phyloP scores from a whole-genome alignment of 2,113 vertebrate genomes.

The Syngnathus typhle region DNA sequence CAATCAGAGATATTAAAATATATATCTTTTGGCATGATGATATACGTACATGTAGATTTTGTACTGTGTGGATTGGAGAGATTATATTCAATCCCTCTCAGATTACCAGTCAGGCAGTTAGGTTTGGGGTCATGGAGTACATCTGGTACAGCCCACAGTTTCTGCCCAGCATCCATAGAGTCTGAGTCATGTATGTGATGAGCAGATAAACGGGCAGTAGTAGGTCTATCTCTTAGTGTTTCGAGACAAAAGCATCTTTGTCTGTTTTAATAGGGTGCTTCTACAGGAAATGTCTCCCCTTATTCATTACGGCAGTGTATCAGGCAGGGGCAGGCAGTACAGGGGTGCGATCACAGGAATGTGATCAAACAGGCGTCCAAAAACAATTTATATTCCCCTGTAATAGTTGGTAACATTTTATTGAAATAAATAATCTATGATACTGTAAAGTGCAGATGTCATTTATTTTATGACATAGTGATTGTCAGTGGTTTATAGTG shows the following conservation, averaged over 20 bases:
- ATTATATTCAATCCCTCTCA: constrained; percentile 51
- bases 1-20: constrained; percentile 35
- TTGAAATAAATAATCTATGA: no score
- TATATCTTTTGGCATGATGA: constrained; percentile 23
- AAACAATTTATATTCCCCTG: constrained; percentile 4
- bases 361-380: constrained; percentile 5
- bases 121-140: constrained; percentile 14
- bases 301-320: constrained; percentile 10
- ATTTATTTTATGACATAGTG: no score
- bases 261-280: not conserved
- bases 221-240: not conserved
- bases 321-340: constrained; percentile 11
- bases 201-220: not conserved
- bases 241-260: not conserved
- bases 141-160: constrained; percentile 22
- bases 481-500: no score
- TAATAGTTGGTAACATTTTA: not conserved
- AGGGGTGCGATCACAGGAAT: not conserved
- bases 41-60: constrained; percentile 29
- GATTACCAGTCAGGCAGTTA: constrained; percentile 40
- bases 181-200: not conserved
- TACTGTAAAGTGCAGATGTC: no score
- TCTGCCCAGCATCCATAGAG: not conserved
- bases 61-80: constrained; percentile 42
- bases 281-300: constrained; percentile 8